Evolutionary conservation across 2,888 invertebrate species (phyloP).

Genomic region (Patella depressa): DNA sequence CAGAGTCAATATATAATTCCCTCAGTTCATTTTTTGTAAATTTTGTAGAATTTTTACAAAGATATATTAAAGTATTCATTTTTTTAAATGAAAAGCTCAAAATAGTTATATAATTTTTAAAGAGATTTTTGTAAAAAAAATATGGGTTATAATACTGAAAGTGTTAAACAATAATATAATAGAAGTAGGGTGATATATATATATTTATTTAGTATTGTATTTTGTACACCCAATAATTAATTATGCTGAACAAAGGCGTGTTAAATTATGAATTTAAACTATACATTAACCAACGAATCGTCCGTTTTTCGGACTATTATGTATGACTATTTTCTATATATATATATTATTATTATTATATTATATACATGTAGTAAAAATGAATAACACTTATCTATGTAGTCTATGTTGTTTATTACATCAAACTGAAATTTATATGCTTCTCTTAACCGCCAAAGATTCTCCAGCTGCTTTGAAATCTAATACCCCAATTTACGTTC

Average conservation of each 20-base stretch:
- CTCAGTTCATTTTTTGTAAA: not conserved
- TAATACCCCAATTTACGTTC: too few relatives aligned
- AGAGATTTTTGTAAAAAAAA: too few relatives aligned
- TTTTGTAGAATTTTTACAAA: slow-evolving; percentile 6
- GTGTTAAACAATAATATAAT: not conserved
- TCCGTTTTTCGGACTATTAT: not conserved
- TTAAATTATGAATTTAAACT: slow-evolving; percentile 5
- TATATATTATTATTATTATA: too few relatives aligned
- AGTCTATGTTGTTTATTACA: too few relatives aligned
- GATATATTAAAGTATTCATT: slow-evolving; percentile 1
- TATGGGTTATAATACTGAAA: not conserved
- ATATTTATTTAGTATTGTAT: not conserved
- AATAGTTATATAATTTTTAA: not conserved
- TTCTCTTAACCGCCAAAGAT: too few relatives aligned
- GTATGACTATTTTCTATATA: too few relatives aligned
- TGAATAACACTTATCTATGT: too few relatives aligned
- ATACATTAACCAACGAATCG: not conserved
- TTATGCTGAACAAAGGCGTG: slow-evolving; percentile 13
- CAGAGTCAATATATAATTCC: not conserved
- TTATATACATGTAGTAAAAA: too few relatives aligned
- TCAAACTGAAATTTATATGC: too few relatives aligned
- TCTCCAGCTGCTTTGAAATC: too few relatives aligned
- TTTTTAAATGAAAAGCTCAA: slow-evolving; percentile 3
- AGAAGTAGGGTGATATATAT: slow-evolving; percentile 9
- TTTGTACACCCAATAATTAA: slow-evolving; percentile 2